Evolutionary conservation across 2,113 vertebrate species (phyloP).

Genomic region (Nothocercus nigrocapillus): DNA sequence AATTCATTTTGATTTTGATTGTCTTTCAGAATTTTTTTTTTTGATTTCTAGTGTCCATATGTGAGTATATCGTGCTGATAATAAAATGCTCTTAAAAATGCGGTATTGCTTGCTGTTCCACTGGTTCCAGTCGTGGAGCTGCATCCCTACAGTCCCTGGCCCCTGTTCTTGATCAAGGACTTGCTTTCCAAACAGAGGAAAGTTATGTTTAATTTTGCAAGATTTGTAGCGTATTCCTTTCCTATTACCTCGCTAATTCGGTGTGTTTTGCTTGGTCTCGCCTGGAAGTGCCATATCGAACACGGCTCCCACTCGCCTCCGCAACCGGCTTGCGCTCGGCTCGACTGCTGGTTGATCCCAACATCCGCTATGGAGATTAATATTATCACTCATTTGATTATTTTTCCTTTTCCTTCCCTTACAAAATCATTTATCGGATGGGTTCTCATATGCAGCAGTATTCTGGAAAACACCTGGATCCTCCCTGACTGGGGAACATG

Average conservation of each 20-base stretch:
- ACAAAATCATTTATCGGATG: not conserved
- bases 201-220: not conserved
- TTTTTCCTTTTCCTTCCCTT: conserved; percentile 12
- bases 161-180: not conserved
- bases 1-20: no score
- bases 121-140: not conserved
- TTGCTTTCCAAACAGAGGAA: not conserved
- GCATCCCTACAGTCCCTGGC: not conserved
- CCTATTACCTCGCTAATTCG: not conserved
- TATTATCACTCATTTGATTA: not conserved
- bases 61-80: not conserved
- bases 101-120: not conserved
- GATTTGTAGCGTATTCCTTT: not conserved
- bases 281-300: not conserved
- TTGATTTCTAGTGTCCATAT: not conserved
- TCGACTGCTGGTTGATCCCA: not conserved
- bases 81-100: not conserved
- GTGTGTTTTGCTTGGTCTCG: not conserved
- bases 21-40: no score
- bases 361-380: not conserved
- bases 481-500: not conserved
- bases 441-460: not conserved
- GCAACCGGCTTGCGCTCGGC: not conserved
- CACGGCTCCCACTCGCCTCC: not conserved
- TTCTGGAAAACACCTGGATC: not conserved